Base-by-base conservation (phyloP, 1,140 invertebrate species). In the Drosophila oshimai region DNA sequence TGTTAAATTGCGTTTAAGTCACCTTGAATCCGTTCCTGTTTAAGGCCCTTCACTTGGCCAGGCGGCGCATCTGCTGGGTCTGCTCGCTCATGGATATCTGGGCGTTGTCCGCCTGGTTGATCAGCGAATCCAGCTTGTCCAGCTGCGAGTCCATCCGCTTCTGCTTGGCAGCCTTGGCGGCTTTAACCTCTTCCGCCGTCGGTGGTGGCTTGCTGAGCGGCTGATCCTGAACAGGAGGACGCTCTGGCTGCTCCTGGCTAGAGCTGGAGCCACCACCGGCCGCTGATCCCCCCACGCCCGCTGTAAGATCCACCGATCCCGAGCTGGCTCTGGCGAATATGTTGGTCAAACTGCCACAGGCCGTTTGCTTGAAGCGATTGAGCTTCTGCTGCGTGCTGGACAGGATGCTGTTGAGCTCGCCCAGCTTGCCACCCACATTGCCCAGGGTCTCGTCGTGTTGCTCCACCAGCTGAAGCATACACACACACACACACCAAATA, bases 341-440 rank as follows among this genome's bases (percentile, higher is more conserved):
- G 17, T 83, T 90, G 2, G 74, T 76, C 2, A 90, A 34, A n/a
- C 84, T 91, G 51, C 81, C 81, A 20, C 77, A 76, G 3, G 89
- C 83, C 18, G 73, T 78, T 18, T 90, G 95, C 93, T 97, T 98
- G 68, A 98, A 95, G 84, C 94, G 94, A 91, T 97, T 97, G 36
- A 99, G 92, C 91, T 97, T 97, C 53, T 95, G 95, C 90, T 98
- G 97, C 0, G 97, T 98, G 17, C 93, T 93, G 71, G 93, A 94
- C 29, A 98, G 91, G 51, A 96, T 96, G 15, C 92, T 94, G 80
- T 96, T 97, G 22, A 98, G 93, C 88, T 97, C 95, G 46, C 96
- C 95, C n/a, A 98, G 92, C 67, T 96, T 96, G 50, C 94, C 94
- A 44, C 94, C 93, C 1, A 95, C 93, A 51, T 94, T 93, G 74